Conservation (phyloP, 1,140 invertebrate species). For the Drosophila athabasca region DNA sequence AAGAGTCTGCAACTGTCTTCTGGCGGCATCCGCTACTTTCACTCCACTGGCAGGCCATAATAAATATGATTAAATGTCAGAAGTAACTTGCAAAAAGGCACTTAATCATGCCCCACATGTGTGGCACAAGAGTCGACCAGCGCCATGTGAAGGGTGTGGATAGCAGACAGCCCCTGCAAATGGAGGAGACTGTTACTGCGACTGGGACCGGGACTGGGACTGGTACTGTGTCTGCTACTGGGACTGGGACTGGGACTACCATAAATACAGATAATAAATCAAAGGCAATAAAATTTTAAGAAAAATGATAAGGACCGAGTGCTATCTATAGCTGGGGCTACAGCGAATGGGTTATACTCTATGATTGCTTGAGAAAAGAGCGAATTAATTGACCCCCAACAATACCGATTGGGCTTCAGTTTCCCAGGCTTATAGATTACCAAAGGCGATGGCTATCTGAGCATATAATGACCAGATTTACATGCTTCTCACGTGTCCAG, state of each 20-base stretch:
- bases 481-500: too few relatives aligned
- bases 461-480: too few relatives aligned
- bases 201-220: constrained; percentile 16
- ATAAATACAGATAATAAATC: constrained; percentile 76
- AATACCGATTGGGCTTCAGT: too few relatives aligned
- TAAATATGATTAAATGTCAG: constrained; percentile 76
- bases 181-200: not conserved
- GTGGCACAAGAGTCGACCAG: constrained; percentile 30
- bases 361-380: too few relatives aligned
- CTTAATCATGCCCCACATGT: constrained; percentile 75
- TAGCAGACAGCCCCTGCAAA: constrained; percentile 12
- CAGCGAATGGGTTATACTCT: constrained; percentile 21
- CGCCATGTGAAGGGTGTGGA: constrained; percentile 6
- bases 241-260: constrained; percentile 31
- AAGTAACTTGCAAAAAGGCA: constrained; percentile 66
- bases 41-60: constrained; percentile 30
- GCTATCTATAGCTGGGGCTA: constrained; percentile 4
- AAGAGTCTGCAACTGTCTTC: constrained; percentile 29
- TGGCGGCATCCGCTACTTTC: not conserved
- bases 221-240: constrained; percentile 28
- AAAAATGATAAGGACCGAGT: constrained; percentile 35
- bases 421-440: too few relatives aligned
- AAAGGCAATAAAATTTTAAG: constrained; percentile 62
- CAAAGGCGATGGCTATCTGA: too few relatives aligned
- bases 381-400: too few relatives aligned